Evolutionary conservation across 2,888 invertebrate genomes (phyloP), one percentile per base, ranked within the genome.

Genomic region (Fissipunctia ypsillon): DNA sequence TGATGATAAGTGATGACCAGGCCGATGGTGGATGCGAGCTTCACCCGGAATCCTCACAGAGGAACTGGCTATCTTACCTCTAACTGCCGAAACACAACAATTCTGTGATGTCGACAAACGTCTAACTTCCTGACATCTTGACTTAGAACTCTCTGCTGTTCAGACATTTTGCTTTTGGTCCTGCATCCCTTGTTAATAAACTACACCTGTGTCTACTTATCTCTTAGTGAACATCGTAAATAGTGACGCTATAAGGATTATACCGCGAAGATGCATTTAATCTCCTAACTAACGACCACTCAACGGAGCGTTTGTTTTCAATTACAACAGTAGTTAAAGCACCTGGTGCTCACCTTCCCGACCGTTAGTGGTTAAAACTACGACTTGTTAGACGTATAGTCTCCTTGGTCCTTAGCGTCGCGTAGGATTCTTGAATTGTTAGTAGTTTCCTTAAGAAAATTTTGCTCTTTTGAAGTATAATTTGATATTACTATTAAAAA

Each of bases 201-300:
- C 28, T 41, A 14, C 0, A 4, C 4, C n/a, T n/a, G n/a, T n/a
- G n/a, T 35, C 25, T 10, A 14, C 10, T 25, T 4, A 43, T 1
- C 50, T 56, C n/a, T 61, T 5, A 77, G 41, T 25, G 43, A 9
- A 4, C 22, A 19, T 61, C 75, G 35, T 77, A 77, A 80, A 63
- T 56, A 54, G 52, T 50, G 60, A 22, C 7, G 43, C 28, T 22
- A 22, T 16, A 56, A 43, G 54, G 60, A 81, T 81, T 61, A 66
- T 14, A 50, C 14, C 16, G 12, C 31, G 38, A 28, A 35, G 59
- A 54, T 77, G 80, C 64, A 77, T 81, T 78, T 81, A 57, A 76
- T 81, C 76, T 76, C 31, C 19, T 76, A 45, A 81, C 56, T 81
- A 78, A 78, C n/a, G 45, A 57, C 31, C 76, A 63, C 76, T 77